Evolutionary conservation across 2,113 vertebrate species (phyloP), one percentile per base, ranked within the genome.

Genomic region (Bufo gargarizans): DNA sequence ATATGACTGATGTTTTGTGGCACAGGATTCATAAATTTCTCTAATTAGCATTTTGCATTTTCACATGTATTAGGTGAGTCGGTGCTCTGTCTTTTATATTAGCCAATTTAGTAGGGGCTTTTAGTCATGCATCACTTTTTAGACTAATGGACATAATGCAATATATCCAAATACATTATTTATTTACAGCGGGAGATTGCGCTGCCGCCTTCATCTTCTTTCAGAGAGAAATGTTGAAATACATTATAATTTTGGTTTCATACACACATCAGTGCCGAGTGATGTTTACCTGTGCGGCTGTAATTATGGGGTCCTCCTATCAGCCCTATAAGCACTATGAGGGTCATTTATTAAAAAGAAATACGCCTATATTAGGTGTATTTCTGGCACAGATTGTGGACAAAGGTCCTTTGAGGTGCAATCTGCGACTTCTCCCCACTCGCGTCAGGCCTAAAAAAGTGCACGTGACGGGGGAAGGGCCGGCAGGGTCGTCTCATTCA

Each of bases 41-140:
- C 47, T 76, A 76, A 49, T 45, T 8, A 47, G 16, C 16, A 20
- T 76, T 50, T 49, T 49, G 72, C 8, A 2, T 50, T 50, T 76
- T 47, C 7, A 20, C 72, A 76, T 50, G 0, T 50, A 76, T 76
- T 76, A 50, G 3, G 17, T 50, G 72, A 47, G 45, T 6, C 0
- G 47, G 45, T 10, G 72, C 47, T 49, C 72, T 17, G 17, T 50
- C 72, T 76, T 76, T 76, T 76, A 76, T 76, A 76, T 76, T 76
- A 49, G 47, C 45, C 17, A 50, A 76, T 76, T 76, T 76, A 76
- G 17, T 4, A 50, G 72, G 17, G 43, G 67, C 67, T 71, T 71
- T 71, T 71, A 71, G 67, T 71, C n/a, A 11, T 71, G 67, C 67
- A 71, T 71, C 67, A 71, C 67, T 71, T 71, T 67, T 12, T 22